These are phyloP conservation scores for Zaprionus bogoriensis DNA, from an alignment of 2,888 invertebrate species.

Conservation along the genomic window DNA sequence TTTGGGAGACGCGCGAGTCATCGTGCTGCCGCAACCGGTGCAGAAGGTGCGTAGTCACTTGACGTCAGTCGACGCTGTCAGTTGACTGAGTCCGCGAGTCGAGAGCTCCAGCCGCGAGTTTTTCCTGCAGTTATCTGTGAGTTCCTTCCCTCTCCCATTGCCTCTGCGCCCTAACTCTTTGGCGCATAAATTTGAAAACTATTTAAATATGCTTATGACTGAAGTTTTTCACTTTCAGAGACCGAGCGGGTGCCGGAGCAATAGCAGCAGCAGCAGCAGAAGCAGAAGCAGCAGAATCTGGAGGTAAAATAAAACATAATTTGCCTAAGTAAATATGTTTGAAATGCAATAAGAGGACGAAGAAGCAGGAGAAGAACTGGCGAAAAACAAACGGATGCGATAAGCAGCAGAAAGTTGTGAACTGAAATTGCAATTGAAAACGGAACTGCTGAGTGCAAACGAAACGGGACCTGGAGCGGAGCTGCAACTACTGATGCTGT, in stretches of 20 bases:
- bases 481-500: no score
- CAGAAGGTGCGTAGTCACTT: conserved; percentile 67
- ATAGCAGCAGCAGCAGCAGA: conserved; percentile 1
- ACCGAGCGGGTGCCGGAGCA: conserved; percentile 4
- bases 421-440: neutral
- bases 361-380: neutral
- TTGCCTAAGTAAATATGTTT: conserved; percentile 58
- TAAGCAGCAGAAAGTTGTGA: conserved; percentile 15
- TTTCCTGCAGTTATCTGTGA: neutral
- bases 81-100: conserved; percentile 31
- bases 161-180: neutral
- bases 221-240: conserved; percentile 51
- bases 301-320: conserved; percentile 47
- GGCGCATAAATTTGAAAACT: conserved; percentile 52
- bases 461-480: conserved; percentile 2
- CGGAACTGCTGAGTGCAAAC: neutral
- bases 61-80: conserved; percentile 42
- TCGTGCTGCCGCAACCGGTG: conserved; percentile 14
- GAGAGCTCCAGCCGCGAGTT: neutral
- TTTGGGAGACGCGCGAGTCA: conserved; percentile 8
- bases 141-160: neutral
- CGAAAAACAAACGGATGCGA: conserved; percentile 17
- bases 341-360: conserved; percentile 54
- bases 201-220: conserved; percentile 64
- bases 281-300: neutral